A percentile compares a stretch with the other conserved stretches of the same genome.
Evolutionary conservation across 1,140 invertebrate species (phyloP).

Genomic region (Littorina saxatilis): DNA sequence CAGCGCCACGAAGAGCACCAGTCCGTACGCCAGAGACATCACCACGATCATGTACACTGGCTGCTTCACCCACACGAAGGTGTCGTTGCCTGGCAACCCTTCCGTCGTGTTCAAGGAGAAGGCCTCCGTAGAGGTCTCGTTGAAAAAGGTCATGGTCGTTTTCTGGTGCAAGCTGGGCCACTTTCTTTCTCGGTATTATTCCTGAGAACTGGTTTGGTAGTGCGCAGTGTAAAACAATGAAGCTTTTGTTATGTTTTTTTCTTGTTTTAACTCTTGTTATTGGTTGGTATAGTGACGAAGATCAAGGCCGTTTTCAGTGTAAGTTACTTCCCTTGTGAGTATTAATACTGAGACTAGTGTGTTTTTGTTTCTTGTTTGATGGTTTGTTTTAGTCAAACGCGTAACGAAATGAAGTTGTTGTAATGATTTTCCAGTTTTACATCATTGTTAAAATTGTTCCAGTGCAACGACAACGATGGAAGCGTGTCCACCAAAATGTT

Average conservation of each 20-base stretch:
- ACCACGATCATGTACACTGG: conserved; percentile 51
- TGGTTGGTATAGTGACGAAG: too few relatives aligned
- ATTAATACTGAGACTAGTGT: too few relatives aligned
- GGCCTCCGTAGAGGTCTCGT: neutral
- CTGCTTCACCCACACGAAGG: conserved; percentile 45
- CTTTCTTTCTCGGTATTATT: neutral
- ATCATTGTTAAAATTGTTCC: too few relatives aligned
- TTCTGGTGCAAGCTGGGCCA: neutral
- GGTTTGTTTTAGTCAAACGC: too few relatives aligned
- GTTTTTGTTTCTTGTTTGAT: too few relatives aligned
- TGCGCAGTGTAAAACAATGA: neutral
- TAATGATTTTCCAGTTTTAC: too few relatives aligned
- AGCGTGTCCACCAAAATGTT: too few relatives aligned
- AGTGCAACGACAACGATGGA: too few relatives aligned
- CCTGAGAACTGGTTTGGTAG: neutral
- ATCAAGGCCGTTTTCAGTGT: too few relatives aligned
- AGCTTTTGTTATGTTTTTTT: neutral
- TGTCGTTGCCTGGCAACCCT: neutral
- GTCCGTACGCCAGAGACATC: conserved; percentile 50
- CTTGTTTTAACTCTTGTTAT: neutral
- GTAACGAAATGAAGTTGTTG: too few relatives aligned
- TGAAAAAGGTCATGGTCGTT: neutral
- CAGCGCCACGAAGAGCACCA: conserved; percentile 86
- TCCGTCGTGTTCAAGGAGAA: neutral
- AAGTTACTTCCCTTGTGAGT: too few relatives aligned